Conservation (phyloP, 2,113 vertebrate genomes). For the Anarrhichthys ocellatus region DNA sequence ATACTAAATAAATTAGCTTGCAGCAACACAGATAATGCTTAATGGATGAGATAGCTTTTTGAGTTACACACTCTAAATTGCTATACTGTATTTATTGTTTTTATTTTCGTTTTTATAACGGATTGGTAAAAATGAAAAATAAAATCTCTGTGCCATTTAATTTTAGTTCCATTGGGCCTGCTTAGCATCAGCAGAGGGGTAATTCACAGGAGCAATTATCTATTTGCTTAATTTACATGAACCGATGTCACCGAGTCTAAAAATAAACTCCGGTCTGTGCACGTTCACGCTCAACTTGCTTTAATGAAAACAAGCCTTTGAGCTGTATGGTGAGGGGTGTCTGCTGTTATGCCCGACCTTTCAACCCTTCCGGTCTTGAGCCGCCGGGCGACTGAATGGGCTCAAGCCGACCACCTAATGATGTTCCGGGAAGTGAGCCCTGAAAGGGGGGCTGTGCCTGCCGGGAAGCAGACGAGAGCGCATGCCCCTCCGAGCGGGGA, state of each 20-base stretch:
- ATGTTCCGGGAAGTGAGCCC: constrained; percentile 69
- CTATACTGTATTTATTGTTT: not conserved
- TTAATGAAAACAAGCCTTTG: constrained; percentile 38
- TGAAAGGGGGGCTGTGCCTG: constrained; percentile 64
- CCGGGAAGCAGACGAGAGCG: constrained; percentile 71
- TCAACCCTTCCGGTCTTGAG: constrained; percentile 35
- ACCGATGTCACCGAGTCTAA: constrained; percentile 55
- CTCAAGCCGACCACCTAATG: constrained; percentile 48
- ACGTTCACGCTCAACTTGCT: constrained; percentile 49
- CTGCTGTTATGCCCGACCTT: constrained; percentile 38
- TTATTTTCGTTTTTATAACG: not conserved
- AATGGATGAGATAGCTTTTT: not conserved
- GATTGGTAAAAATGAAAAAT: not conserved
- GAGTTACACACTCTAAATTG: not conserved
- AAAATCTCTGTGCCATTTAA: not conserved
- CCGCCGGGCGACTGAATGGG: constrained; percentile 37
- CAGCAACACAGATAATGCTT: not conserved
- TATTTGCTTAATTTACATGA: constrained; percentile 26
- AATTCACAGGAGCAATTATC: constrained; percentile 2
- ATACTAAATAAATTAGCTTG: not conserved
- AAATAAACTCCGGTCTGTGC: constrained; percentile 53
- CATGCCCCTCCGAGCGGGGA: constrained; percentile 8
- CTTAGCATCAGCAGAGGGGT: not conserved
- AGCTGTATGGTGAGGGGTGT: constrained; percentile 15
- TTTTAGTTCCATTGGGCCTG: no score